These are phyloP conservation scores for Tenthredo distinguenda DNA, from an alignment of 2,888 invertebrate species.

Conservation along the genomic window DNA sequence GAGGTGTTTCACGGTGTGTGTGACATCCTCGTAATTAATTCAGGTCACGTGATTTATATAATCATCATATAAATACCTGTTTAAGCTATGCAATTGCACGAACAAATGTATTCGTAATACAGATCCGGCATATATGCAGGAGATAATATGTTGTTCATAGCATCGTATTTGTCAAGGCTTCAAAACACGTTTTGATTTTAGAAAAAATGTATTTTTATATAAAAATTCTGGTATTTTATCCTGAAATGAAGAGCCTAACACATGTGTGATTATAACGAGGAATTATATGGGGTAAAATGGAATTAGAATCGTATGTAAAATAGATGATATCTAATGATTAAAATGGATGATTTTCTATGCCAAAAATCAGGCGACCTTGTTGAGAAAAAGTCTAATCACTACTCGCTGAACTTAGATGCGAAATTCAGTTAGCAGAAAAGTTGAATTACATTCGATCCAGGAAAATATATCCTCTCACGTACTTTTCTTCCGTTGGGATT, in stretches of 20 bases:
- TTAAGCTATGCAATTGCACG: background rate
- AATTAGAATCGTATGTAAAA: background rate
- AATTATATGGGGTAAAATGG: background rate
- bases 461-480: background rate
- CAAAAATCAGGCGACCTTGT: background rate
- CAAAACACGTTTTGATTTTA: background rate
- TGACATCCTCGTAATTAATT: background rate
- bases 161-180: background rate
- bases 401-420: background rate
- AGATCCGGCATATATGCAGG: background rate
- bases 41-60: conserved; percentile 23
- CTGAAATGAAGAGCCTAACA: no score
- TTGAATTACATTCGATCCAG: background rate
- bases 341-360: background rate
- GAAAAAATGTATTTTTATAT: no score
- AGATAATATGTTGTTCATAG: background rate
- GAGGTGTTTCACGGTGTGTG: conserved; percentile 7
- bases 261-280: no score
- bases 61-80: conserved; percentile 33
- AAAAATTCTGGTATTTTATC: no score
- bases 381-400: background rate
- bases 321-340: no score
- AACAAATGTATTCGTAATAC: background rate
- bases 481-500: background rate
- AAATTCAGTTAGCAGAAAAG: conserved; percentile 13